These are phyloP conservation scores for Meghimatium bilineatum DNA, from an alignment of 2,888 invertebrate genomes.

Conservation along the genomic window DNA sequence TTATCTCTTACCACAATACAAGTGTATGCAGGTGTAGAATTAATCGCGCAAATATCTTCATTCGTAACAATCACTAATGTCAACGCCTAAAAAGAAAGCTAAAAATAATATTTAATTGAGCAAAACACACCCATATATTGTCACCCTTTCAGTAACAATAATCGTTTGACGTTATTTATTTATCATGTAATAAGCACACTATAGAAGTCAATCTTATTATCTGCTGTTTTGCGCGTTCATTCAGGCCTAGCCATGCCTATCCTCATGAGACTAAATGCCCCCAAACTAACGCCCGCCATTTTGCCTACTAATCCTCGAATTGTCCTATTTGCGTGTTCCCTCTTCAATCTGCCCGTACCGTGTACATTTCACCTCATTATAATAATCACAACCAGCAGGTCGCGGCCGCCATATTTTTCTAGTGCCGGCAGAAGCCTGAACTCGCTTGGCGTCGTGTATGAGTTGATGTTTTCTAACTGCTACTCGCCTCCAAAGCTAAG, in stretches of 20 bases:
- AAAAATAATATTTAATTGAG: too few relatives aligned
- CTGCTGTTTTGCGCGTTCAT: neutral
- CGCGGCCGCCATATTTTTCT: slow-evolving; percentile 37
- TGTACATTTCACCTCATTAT: slow-evolving; percentile 45
- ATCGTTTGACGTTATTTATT: neutral
- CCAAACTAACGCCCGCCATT: slow-evolving; percentile 15
- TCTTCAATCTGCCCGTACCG: slow-evolving; percentile 23
- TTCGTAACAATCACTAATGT: too few relatives aligned
- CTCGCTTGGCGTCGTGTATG: slow-evolving; percentile 30
- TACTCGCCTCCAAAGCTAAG: slow-evolving; percentile 46
- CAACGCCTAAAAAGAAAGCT: too few relatives aligned
- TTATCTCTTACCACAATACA: too few relatives aligned
- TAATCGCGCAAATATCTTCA: too few relatives aligned
- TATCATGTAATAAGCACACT: neutral
- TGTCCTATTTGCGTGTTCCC: slow-evolving; percentile 28
- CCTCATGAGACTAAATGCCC: neutral
- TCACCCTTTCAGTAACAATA: too few relatives aligned
- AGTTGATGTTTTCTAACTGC: slow-evolving; percentile 46
- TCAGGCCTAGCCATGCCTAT: neutral
- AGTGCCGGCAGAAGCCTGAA: slow-evolving; percentile 26
- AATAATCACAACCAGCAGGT: slow-evolving; percentile 37
- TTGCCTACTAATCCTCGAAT: slow-evolving; percentile 12
- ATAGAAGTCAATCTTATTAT: neutral
- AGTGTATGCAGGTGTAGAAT: too few relatives aligned
- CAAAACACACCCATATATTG: too few relatives aligned